Base-by-base conservation (phyloP, 2,888 invertebrate genomes). In the Serrognathus titanus region DNA sequence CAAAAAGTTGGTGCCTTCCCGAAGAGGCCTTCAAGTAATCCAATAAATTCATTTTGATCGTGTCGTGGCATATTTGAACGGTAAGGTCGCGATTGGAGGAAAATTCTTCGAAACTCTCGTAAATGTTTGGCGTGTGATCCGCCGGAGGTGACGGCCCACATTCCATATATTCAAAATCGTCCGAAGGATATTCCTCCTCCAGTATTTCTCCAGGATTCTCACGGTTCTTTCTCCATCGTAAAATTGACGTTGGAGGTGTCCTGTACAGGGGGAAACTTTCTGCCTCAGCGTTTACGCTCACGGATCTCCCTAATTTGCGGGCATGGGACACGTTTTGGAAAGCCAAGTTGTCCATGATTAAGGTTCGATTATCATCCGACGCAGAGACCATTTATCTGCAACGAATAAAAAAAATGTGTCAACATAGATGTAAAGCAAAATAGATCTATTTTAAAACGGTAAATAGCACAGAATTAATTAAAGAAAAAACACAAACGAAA, bases 111-210 rank as follows among this genome's bases (percentile, higher is more conserved):
- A 89, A 89, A 78, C 88, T 90, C 73, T 91, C 90, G 78, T 90
- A 90, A 80, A 89, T 85, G 73, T 88, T 88, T 64, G 89, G 88
- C 45, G 89, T 88, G 76, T 89, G 89, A 76, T 91, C 90, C 57
- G 89, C 87, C 35, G 90, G 90, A 7, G 90, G 90, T 12, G 90
- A 88, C 39, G 88, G 88, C 55, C 90, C 90, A 68, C 87, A 88
- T 74, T 89, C 88, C 82, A 90, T 88, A 76, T 87, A 89, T 76
- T 87, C 87, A 75, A 87, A 86, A 76, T 87, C 87, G 46, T 82
- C 84, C 67, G 86, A 83, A 60, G 87, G 85, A 72, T 82, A 84
- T 72, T 86, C 86, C 61, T 87, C 83, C 71, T 87, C 87, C 66
- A 87, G 81, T 75, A 85, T 71, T 40, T 71, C 70, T 57, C 75